These are phyloP conservation scores for Channa maculata DNA, from an alignment of 2,113 vertebrate species.

Conservation along the genomic window DNA sequence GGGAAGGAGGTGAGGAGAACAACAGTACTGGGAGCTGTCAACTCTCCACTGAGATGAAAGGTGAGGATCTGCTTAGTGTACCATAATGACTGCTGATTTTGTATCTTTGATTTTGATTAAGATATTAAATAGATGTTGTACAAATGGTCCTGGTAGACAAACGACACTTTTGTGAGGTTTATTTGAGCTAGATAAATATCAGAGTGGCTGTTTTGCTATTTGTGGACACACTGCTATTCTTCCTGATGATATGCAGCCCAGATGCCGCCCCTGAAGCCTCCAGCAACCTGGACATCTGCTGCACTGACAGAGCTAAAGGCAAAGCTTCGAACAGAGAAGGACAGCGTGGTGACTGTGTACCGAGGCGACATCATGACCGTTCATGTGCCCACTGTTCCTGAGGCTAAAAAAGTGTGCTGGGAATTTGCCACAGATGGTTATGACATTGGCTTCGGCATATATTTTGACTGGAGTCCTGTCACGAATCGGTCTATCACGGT, in stretches of 20 bases:
- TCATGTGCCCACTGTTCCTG: constrained; percentile 92
- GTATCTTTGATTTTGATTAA: constrained; percentile 3
- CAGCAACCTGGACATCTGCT: constrained; percentile 91
- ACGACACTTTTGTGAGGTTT: neutral
- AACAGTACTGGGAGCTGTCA: constrained; percentile 85
- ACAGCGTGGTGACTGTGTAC: constrained; percentile 91
- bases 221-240: constrained; percentile 6
- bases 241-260: constrained; percentile 79
- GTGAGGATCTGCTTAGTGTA: constrained; percentile 64
- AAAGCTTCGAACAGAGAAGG: constrained; percentile 91
- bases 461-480: constrained; percentile 96
- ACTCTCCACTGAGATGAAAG: constrained; percentile 77
- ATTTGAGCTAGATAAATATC: neutral
- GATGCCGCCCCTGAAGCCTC: constrained; percentile 88
- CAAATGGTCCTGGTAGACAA: neutral
- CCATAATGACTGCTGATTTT: constrained; percentile 27
- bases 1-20: constrained; percentile 88
- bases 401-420: constrained; percentile 95
- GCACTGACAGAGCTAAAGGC: constrained; percentile 94
- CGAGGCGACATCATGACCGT: constrained; percentile 96
- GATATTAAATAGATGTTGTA: neutral
- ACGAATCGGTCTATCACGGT: constrained; percentile 95
- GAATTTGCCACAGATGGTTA: constrained; percentile 97
- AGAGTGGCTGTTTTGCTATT: constrained; percentile 6
- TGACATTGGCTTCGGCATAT: constrained; percentile 97